Base-by-base conservation (phyloP, 2,797 vertebrate species). In the Peromyscus melanophrys region DNA sequence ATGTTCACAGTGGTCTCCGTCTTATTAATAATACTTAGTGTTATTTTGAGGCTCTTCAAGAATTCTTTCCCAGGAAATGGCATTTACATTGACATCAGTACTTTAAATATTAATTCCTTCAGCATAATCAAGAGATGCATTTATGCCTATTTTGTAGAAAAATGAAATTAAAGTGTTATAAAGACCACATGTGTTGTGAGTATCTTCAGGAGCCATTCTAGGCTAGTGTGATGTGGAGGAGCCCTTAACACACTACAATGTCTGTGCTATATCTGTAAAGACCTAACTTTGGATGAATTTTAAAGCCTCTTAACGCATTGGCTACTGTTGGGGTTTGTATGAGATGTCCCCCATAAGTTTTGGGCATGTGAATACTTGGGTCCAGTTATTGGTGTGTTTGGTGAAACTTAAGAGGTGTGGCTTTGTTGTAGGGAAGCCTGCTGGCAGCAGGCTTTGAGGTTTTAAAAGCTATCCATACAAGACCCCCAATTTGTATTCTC, bases 61-160 rank as follows among this genome's bases (percentile, higher is more conserved):
- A 82, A 4, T 12, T 93, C 1, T 94, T 37, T 96, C 94, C 16
- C 0, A 90, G 59, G 27, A 91, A 96, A 94, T 85, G 7, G 7
- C 52, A 83, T 80, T 59, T n/a, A 69, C 27, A 63, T 83, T 78
- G 29, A 87, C 17, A 91, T 75, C 40, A 82, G 37, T 13, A 40
- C 17, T 90, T 95, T 46, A 94, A 81, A 93, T 69, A 52, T 40
- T 52, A 63, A 75, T 82, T 94, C 13, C 3, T 93, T 89, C 76
- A 65, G 43, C 17, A 55, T 71, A 93, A 75, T 81, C 10, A 85
- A 67, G 16, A 3, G 34, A 89, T 12, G 4, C 8, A 27, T 94
- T 94, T 90, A 69, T 23, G 14, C 13, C 7, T 25, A 65, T 65
- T 96, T 77, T 93, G 59, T 49, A 88, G 87, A 84, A 61, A 76